Evolutionary conservation across 2,888 invertebrate genomes (phyloP).

Genomic region (Xylota sylvarum): DNA sequence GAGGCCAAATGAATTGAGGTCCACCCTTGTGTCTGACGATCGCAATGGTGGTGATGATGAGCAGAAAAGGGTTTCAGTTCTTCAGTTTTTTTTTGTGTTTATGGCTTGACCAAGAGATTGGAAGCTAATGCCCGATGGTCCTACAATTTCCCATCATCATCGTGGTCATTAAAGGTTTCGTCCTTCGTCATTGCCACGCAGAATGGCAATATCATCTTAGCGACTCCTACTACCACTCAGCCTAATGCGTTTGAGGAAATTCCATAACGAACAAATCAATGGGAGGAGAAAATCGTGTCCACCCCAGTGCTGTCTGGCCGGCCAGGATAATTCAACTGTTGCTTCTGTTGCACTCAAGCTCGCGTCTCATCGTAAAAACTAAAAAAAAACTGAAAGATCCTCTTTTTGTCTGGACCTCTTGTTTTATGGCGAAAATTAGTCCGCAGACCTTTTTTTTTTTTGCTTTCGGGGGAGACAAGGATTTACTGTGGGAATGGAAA

Average conservation of each 20-base stretch:
- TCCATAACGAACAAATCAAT: slow-evolving; percentile 63
- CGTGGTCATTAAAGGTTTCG: slow-evolving; percentile 65
- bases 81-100: slow-evolving; percentile 1
- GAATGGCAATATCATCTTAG: slow-evolving; percentile 64
- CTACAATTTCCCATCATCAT: slow-evolving; percentile 65
- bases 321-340: slow-evolving; percentile 50
- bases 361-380: slow-evolving; percentile 56
- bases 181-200: slow-evolving; percentile 62
- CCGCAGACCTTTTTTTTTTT: not conserved
- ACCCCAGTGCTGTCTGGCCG: slow-evolving; percentile 58
- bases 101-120: slow-evolving; percentile 30
- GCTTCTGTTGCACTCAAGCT: slow-evolving; percentile 62
- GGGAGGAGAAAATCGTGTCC: slow-evolving; percentile 68
- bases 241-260: slow-evolving; percentile 56
- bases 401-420: slow-evolving; percentile 26
- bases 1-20: slow-evolving; percentile 69
- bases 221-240: slow-evolving; percentile 58
- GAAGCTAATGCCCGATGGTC: slow-evolving; percentile 45
- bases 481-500: slow-evolving; percentile 69
- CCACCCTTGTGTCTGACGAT: slow-evolving; percentile 63
- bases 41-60: slow-evolving; percentile 52
- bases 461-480: slow-evolving; percentile 28
- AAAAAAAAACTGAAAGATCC: slow-evolving; percentile 28
- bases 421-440: slow-evolving; percentile 71
- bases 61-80: not conserved